These are phyloP conservation scores for Morpho helenor DNA, from an alignment of 2,888 invertebrate species.

Conservation along the genomic window DNA sequence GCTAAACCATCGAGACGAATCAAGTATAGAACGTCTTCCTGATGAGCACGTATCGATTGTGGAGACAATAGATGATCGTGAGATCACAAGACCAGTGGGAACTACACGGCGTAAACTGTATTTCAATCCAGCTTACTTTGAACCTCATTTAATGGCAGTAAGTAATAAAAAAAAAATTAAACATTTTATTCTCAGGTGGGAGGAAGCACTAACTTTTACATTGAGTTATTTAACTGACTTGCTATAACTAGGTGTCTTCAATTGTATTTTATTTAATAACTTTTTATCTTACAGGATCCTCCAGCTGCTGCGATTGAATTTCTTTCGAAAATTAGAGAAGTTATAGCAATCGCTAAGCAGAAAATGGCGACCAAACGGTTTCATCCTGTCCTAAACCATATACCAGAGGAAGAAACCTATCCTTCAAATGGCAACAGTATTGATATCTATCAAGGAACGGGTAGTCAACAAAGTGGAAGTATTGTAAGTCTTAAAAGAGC, in stretches of 20 bases:
- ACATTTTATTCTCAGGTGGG: too few relatives aligned
- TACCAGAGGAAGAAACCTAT: conserved; percentile 87
- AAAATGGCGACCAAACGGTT: conserved; percentile 91
- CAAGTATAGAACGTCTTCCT: conserved; percentile 85
- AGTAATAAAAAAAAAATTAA: conserved; percentile 37
- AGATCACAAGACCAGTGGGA: conserved; percentile 84
- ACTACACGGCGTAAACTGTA: conserved; percentile 88
- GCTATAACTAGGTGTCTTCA: too few relatives aligned
- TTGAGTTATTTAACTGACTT: too few relatives aligned
- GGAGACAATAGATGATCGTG: conserved; percentile 86
- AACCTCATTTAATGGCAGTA: conserved; percentile 90
- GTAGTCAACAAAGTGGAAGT: conserved; percentile 77
- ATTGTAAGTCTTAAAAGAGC: conserved; percentile 80
- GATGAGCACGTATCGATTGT: conserved; percentile 92
- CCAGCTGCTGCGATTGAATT: conserved; percentile 95
- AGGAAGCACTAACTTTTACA: too few relatives aligned
- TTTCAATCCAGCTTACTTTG: conserved; percentile 95
- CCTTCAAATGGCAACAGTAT: conserved; percentile 69
- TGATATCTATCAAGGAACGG: conserved; percentile 67
- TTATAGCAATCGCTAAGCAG: conserved; percentile 92
- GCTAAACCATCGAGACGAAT: conserved; percentile 71
- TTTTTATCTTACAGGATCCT: conserved; percentile 81
- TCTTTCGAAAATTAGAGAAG: conserved; percentile 92
- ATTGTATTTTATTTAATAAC: too few relatives aligned
- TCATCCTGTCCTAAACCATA: conserved; percentile 87